Percentiles rank a stretch among this genome's conserved stretches.
These are phyloP conservation scores for Eupristina koningsbergeri DNA, from an alignment of 1,140 invertebrate genomes.

Conservation along the genomic window DNA sequence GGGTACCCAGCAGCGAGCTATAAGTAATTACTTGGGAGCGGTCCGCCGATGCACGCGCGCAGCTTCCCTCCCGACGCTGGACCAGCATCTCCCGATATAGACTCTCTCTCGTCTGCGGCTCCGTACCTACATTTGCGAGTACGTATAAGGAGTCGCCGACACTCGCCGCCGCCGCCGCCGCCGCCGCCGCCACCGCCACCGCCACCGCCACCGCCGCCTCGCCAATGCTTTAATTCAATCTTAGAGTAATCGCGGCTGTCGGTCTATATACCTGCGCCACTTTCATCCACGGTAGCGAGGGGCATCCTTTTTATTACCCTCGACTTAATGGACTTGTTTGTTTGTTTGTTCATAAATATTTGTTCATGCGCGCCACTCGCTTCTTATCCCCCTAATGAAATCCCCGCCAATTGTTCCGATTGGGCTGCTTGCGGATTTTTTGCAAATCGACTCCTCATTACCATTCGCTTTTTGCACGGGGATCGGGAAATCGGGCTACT, in stretches of 20 bases:
- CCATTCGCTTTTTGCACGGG: too few species aligned
- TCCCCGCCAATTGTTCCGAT: not conserved
- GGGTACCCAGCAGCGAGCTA: constrained; percentile 55
- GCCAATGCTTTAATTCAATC: constrained; percentile 48
- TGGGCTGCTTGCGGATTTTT: too few species aligned
- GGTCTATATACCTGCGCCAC: not conserved
- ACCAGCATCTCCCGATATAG: not conserved
- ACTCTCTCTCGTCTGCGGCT: not conserved
- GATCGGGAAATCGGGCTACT: too few species aligned
- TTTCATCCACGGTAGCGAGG: constrained; percentile 6
- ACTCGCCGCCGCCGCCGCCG: constrained; percentile 22
- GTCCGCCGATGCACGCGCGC: not conserved
- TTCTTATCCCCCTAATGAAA: not conserved
- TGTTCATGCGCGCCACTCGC: not conserved
- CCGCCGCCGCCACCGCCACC: not conserved
- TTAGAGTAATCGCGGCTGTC: constrained; percentile 28
- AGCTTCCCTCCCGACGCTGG: not conserved
- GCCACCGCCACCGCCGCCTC: constrained; percentile 28
- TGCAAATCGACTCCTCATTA: too few species aligned
- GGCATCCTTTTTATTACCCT: not conserved
- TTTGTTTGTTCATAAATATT: not conserved
- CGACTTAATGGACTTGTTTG: constrained; percentile 1
- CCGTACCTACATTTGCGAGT: not conserved
- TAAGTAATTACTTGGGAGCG: constrained; percentile 69
- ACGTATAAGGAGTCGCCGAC: constrained; percentile 5